Evolutionary conservation across 1,140 invertebrate genomes (phyloP), one percentile per base, ranked within the genome.

Genomic region (Saccostrea echinata): DNA sequence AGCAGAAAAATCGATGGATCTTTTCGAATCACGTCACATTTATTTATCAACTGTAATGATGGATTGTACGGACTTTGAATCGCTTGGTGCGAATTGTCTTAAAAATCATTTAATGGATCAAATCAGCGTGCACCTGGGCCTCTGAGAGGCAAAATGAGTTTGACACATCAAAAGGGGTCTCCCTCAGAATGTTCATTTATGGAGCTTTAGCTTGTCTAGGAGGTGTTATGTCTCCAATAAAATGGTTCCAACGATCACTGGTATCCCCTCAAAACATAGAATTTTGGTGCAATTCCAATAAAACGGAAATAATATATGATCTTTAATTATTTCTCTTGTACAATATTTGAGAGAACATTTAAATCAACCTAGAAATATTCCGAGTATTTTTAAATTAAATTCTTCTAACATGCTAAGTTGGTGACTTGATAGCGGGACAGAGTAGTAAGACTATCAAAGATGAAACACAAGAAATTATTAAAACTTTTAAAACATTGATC

Each of bases 11-110:
- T 76, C 68, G 27, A 76, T 76, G 11, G 9, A 76, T 12, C 30
- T 27, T 76, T 76, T 76, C 13, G 30, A 30, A 30, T 76, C 68
- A 33, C 68, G 68, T 76, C 68, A 76, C 68, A 33, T 76, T 76
- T 76, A 27, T 76, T 76, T 76, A 76, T 30, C 30, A 76, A 30
- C 68, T 76, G 68, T 16, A 30, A 33, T 30, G 68, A 76, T 76
- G 68, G 27, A 76, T 76, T 30, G 68, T 27, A 16, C 13, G 33
- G 27, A 76, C 27, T 76, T 76, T 33, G 24, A 76, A 76, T 33
- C 68, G 68, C 27, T 76, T 30, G 68, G 27, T 30, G 68, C 24
- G 33, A 30, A 76, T 30, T 76, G 68, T 35, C 68, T 76, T 30
- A 33, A 76, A 43, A 76, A 76, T 76, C 68, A 30, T 76, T 76